These are phyloP conservation scores for Upupa epops DNA, from an alignment of 2,113 vertebrate species.

Conservation along the genomic window DNA sequence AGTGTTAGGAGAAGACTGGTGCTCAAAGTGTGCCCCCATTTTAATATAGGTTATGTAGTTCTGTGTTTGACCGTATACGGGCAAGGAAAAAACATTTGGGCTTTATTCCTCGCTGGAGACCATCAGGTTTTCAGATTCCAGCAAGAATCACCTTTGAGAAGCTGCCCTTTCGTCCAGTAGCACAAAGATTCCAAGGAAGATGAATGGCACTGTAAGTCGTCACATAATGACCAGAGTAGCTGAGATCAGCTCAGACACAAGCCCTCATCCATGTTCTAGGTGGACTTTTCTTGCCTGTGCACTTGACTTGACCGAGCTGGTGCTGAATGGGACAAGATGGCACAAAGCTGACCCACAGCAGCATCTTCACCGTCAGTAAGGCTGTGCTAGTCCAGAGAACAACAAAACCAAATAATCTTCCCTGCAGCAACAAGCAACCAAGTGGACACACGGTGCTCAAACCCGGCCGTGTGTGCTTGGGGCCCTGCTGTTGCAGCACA, in stretches of 20 bases:
- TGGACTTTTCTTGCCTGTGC: neutral
- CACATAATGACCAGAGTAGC: neutral
- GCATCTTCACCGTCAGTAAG: too few relatives aligned
- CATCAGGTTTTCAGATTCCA: neutral
- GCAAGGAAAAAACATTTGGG: neutral
- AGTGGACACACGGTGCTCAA: neutral
- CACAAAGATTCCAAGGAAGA: neutral
- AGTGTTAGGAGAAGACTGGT: neutral
- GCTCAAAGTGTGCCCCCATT: neutral
- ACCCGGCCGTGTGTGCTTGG: too few relatives aligned
- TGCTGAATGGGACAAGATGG: neutral
- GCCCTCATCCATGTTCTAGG: neutral
- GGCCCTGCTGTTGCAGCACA: neutral
- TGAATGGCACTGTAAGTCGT: neutral
- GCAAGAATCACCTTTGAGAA: neutral
- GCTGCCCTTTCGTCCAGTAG: neutral
- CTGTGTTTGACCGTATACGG: neutral
- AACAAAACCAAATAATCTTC: accelerated
- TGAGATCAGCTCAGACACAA: neutral
- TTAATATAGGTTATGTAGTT: neutral
- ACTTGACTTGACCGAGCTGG: neutral
- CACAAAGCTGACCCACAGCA: neutral
- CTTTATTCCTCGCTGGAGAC: neutral
- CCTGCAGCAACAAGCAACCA: accelerated
- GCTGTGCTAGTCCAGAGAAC: neutral